Evolutionary conservation across 2,113 vertebrate species (phyloP).

Genomic region (Girardinichthys multiradiatus): DNA sequence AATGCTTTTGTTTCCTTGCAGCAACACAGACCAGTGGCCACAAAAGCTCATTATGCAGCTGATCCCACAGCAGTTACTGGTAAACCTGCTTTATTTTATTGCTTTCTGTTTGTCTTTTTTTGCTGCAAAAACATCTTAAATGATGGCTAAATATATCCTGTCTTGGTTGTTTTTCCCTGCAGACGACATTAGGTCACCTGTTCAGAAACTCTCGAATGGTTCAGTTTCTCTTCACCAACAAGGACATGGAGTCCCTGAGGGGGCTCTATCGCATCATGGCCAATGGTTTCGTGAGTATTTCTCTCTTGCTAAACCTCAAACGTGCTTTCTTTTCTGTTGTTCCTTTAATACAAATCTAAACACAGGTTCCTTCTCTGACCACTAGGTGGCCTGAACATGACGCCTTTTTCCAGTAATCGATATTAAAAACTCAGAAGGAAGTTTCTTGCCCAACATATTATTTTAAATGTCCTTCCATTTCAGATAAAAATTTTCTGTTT

Average conservation of each 20-base stretch:
- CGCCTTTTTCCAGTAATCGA: conserved; percentile 34
- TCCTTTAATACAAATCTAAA: conserved; percentile 21
- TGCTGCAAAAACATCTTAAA: conserved; percentile 6
- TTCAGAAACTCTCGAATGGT: conserved; percentile 96
- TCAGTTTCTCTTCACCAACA: conserved; percentile 94
- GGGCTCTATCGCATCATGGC: conserved; percentile 94
- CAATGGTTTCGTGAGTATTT: conserved; percentile 88
- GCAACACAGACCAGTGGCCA: conserved; percentile 93
- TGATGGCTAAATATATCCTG: not conserved
- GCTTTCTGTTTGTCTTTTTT: not conserved
- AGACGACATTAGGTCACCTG: conserved; percentile 91
- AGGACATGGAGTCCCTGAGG: conserved; percentile 91
- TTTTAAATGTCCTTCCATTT: conserved; percentile 30
- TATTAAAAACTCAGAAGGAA: conserved; percentile 42
- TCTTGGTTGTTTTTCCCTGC: rapidly evolving
- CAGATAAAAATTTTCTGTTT: conserved; percentile 17
- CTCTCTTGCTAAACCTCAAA: not conserved
- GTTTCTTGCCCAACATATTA: conserved; percentile 32
- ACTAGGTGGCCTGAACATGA: conserved; percentile 27
- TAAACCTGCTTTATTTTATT: conserved; percentile 52
- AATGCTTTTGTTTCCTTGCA: conserved; percentile 48
- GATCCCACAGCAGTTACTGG: conserved; percentile 91
- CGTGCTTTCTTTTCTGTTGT: not conserved
- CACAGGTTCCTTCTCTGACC: conserved; percentile 27
- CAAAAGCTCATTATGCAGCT: conserved; percentile 96